Percentiles rank a stretch among this genome's conserved stretches.
Conservation (phyloP, 2,797 vertebrate genomes). For the Scyliorhinus canicula region DNA sequence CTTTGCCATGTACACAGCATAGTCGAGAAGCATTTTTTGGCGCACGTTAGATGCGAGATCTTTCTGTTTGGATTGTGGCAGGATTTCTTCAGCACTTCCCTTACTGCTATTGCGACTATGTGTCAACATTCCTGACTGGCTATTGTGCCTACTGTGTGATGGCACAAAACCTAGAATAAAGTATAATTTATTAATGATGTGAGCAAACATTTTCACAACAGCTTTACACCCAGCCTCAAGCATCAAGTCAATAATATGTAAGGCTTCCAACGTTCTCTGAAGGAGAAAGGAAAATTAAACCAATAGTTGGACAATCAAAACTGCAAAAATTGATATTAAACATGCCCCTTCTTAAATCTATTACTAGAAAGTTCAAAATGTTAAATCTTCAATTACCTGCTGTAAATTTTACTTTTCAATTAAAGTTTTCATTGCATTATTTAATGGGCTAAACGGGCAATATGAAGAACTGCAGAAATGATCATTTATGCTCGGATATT, state of each 20-base stretch:
- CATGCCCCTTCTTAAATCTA: neutral
- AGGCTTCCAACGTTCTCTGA: neutral
- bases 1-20: slow-evolving; percentile 79
- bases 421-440: neutral
- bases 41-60: slow-evolving; percentile 61
- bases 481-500: neutral
- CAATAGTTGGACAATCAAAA: neutral
- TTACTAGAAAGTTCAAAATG: neutral
- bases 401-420: neutral
- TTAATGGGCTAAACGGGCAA: neutral
- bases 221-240: neutral
- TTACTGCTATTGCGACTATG: slow-evolving; percentile 85
- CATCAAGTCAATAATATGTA: neutral
- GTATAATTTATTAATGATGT: neutral
- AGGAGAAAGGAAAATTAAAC: neutral
- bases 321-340: neutral
- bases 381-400: neutral
- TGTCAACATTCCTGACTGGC: slow-evolving; percentile 54
- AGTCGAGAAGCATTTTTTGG: slow-evolving; percentile 75
- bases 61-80: slow-evolving; percentile 67
- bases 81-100: slow-evolving; percentile 74
- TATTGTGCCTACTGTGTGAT: slow-evolving; percentile 52
- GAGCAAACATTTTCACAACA: neutral
- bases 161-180: slow-evolving; percentile 58
- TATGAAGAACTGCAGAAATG: neutral